phyloP scores from a whole-genome alignment of 37 sponge, comb jelly and placozoan species.

The Tethya wilhelma region DNA sequence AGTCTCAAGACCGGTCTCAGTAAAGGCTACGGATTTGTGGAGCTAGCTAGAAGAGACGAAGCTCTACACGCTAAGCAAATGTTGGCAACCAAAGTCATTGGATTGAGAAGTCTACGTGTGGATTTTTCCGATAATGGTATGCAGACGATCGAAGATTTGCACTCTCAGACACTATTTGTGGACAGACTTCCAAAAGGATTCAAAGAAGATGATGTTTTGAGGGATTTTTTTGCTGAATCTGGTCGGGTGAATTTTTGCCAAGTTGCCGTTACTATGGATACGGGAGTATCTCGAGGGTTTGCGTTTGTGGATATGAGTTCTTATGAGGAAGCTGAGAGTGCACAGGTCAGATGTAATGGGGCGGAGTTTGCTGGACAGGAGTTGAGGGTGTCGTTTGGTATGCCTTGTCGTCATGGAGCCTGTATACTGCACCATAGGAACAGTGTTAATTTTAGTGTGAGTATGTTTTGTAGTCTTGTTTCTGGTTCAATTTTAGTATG shows the following conservation, averaged over 20 bases:
- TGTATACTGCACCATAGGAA: conserved; percentile 76
- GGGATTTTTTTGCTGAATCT: conserved; percentile 40
- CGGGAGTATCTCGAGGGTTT: conserved; percentile 71
- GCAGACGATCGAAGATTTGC: conserved; percentile 63
- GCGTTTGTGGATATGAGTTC: conserved; percentile 83
- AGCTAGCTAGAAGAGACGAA: conserved; percentile 51
- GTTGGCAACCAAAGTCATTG: conserved; percentile 62
- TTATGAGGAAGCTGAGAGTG: conserved; percentile 62
- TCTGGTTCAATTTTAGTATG: no score
- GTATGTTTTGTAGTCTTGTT: no score
- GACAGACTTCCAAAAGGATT: conserved; percentile 77
- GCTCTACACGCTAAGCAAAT: conserved; percentile 63
- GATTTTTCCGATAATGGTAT: conserved; percentile 76
- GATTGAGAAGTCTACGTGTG: conserved; percentile 65
- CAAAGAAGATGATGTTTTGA: conserved; percentile 31
- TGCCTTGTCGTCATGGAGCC: conserved; percentile 86
- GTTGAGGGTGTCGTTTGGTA: conserved; percentile 79
- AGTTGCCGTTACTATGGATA: conserved; percentile 49
- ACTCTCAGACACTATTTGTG: conserved; percentile 77
- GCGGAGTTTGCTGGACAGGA: conserved; percentile 33
- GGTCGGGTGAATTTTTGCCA: conserved; percentile 82
- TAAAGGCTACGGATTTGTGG: conserved; percentile 84
- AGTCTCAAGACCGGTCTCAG: conserved; percentile 38
- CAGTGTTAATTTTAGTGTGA: no score
- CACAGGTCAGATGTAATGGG: conserved; percentile 52